These are phyloP conservation scores for Amphilophus citrinellus DNA, from an alignment of 2,113 vertebrate species.

Conservation along the genomic window DNA sequence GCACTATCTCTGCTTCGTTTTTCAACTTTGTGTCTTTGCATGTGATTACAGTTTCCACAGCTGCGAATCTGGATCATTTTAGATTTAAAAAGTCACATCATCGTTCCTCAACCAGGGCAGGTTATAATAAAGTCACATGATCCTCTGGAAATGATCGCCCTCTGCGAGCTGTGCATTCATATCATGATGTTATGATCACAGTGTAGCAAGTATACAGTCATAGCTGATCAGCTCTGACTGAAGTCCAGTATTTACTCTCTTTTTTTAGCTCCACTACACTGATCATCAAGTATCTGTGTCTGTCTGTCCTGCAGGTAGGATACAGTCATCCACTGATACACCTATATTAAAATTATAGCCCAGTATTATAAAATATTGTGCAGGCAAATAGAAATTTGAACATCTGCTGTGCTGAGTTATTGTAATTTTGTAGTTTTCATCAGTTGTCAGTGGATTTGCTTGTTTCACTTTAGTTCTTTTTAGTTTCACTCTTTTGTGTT, in stretches of 20 bases:
- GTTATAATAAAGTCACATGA: no score
- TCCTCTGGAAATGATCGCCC: neutral
- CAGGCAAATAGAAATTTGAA: neutral
- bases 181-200: fast-evolving
- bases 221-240: neutral
- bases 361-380: neutral
- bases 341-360: fast-evolving
- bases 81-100: neutral
- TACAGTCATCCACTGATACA: fast-evolving
- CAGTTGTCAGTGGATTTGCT: neutral
- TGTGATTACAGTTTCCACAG: neutral
- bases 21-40: neutral
- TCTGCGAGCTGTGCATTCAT: fast-evolving
- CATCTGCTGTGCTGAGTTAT: neutral
- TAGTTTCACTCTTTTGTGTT: fast-evolving
- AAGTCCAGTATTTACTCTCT: no score
- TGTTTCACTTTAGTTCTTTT: neutral
- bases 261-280: neutral
- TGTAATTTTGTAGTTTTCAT: neutral
- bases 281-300: fast-evolving
- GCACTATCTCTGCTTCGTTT: neutral
- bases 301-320: neutral
- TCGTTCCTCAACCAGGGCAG: neutral
- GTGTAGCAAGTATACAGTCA: no score
- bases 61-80: neutral